Evolutionary conservation across 2,797 vertebrate species (phyloP).

Genomic region (Oryzias sinensis): DNA sequence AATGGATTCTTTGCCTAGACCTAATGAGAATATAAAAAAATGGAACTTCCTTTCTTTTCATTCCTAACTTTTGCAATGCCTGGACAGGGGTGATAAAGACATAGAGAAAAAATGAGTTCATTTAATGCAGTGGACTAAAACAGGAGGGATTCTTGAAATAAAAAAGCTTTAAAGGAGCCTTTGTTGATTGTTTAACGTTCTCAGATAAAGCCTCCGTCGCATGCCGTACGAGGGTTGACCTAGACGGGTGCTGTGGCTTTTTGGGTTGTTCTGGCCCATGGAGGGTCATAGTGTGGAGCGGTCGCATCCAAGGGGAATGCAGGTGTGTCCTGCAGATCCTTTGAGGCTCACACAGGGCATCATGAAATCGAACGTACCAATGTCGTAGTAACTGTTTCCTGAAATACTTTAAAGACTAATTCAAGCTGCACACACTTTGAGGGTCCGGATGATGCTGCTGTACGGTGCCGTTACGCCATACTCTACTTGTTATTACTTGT

Average conservation of each 20-base stretch:
- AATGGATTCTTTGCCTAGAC: slow-evolving; percentile 35
- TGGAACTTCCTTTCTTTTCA: slow-evolving; percentile 49
- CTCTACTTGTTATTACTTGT: no score
- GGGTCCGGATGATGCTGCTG: no score
- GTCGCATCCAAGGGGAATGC: no score
- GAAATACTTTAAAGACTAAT: no score
- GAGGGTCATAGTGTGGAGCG: no score
- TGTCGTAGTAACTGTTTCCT: no score
- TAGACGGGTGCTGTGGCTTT: neutral
- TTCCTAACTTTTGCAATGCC: slow-evolving; percentile 48
- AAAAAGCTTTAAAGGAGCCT: slow-evolving; percentile 36
- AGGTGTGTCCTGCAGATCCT: no score
- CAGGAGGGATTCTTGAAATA: slow-evolving; percentile 41
- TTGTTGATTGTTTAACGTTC: slow-evolving; percentile 34
- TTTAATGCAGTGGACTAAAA: slow-evolving; percentile 32
- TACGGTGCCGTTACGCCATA: no score
- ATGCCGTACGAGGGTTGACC: neutral
- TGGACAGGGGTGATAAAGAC: slow-evolving; percentile 59
- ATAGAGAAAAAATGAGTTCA: slow-evolving; percentile 24
- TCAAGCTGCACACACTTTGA: no score
- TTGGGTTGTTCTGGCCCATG: no score
- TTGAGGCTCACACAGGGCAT: no score
- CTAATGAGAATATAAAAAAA: slow-evolving; percentile 67
- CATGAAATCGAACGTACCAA: no score
- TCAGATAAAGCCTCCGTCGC: slow-evolving; percentile 16